Percentiles rank a stretch among this genome's conserved stretches.
Conservation (phyloP, 2,888 invertebrate genomes). For the Folsomia manolachei region DNA sequence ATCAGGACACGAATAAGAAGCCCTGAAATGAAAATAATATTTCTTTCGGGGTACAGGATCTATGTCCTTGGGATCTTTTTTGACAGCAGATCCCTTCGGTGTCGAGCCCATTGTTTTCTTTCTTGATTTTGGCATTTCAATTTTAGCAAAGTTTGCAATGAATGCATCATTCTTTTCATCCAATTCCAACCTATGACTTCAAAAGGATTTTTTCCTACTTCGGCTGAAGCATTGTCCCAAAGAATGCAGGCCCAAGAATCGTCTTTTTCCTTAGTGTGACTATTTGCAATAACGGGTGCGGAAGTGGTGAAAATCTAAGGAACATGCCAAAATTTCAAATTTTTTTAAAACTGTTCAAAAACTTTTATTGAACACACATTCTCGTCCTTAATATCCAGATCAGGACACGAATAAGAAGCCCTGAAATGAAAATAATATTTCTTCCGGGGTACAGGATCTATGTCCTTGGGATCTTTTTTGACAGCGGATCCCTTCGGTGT, state of each 20-base stretch:
- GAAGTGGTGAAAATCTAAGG: not conserved
- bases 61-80: not conserved
- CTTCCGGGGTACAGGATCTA: not conserved
- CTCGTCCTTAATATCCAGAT: not conserved
- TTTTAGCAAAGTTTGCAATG: not conserved
- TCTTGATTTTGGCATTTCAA: not conserved
- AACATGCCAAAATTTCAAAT: not conserved
- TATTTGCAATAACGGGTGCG: not conserved
- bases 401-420: not conserved
- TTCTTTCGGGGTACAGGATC: not conserved
- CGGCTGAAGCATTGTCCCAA: not conserved
- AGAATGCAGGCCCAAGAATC: not conserved
- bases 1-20: not conserved
- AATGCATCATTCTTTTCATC: too few species aligned
- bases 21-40: not conserved
- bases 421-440: not conserved
- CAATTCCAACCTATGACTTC: not conserved
- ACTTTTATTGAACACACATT: not conserved
- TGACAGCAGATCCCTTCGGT: too few species aligned
- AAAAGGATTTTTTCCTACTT: not conserved
- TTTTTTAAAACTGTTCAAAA: too few species aligned
- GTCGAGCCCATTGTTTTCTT: too few species aligned
- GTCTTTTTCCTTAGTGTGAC: not conserved
- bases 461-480: not conserved
- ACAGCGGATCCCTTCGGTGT: too few species aligned